Percentiles rank a stretch among this genome's conserved stretches.
These are phyloP conservation scores for Egretta garzetta DNA, from an alignment of 2,113 vertebrate species.

Conservation along the genomic window DNA sequence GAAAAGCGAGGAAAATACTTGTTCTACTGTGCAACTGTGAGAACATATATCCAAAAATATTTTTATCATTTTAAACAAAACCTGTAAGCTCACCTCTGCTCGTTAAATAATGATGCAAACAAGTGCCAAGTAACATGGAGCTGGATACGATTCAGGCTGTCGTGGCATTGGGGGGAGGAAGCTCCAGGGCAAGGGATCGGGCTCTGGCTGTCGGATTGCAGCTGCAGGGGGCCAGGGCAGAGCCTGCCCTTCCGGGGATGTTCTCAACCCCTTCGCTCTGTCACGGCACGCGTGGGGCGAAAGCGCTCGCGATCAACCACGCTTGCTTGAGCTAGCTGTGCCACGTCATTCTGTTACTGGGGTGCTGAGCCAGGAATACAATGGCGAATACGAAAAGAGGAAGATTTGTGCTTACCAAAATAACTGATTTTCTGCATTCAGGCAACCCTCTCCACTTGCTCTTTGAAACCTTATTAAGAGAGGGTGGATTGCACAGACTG, in stretches of 20 bases:
- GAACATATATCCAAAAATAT: neutral
- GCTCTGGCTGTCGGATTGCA: neutral
- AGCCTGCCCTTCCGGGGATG: neutral
- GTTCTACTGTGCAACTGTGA: neutral
- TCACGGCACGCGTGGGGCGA: fast-evolving
- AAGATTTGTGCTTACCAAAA: neutral
- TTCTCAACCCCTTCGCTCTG: too few species aligned
- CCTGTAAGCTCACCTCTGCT: neutral
- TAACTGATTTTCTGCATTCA: neutral
- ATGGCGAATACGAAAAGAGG: neutral
- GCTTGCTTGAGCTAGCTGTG: neutral
- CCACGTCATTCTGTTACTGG: neutral
- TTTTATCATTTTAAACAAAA: too few species aligned
- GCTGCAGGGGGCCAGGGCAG: neutral
- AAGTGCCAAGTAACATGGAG: neutral
- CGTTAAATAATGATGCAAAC: neutral
- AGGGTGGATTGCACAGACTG: slow-evolving; percentile 2
- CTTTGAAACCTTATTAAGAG: slow-evolving; percentile 53
- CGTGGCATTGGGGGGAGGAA: neutral
- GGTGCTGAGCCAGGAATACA: neutral
- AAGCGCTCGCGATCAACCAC: fast-evolving
- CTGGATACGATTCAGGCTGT: neutral
- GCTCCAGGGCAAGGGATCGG: neutral
- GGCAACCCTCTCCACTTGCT: slow-evolving; percentile 58
- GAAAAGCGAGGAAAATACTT: neutral